Evolutionary conservation across 2,797 vertebrate genomes (phyloP).

Genomic region (Myripristis murdjan): DNA sequence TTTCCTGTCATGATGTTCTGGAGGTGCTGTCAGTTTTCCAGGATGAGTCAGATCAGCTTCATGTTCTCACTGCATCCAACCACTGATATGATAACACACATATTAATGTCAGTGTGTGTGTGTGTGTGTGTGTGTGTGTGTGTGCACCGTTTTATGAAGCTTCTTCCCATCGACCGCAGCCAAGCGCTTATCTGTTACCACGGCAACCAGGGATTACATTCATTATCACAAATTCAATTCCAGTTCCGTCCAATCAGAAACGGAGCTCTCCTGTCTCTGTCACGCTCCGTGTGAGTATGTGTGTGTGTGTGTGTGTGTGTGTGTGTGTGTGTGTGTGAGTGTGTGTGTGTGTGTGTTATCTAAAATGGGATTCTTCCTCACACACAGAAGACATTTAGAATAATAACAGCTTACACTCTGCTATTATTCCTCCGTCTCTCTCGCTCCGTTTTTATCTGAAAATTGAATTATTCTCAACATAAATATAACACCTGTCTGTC

Average conservation of each 20-base stretch:
- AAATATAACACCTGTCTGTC: neutral
- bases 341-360: slow-evolving; percentile 54
- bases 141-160: slow-evolving; percentile 17
- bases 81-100: neutral
- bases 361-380: slow-evolving; percentile 59
- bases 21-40: no score
- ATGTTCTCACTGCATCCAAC: no score
- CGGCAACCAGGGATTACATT: slow-evolving; percentile 54
- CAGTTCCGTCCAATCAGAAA: slow-evolving; percentile 13
- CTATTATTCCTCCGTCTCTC: slow-evolving; percentile 1
- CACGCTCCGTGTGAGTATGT: no score
- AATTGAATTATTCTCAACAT: no score
- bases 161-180: neutral
- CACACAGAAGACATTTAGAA: slow-evolving; percentile 38
- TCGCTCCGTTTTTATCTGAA: neutral
- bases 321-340: neutral
- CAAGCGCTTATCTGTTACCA: slow-evolving; percentile 25
- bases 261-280: neutral
- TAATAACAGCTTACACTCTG: slow-evolving; percentile 40
- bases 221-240: slow-evolving; percentile 75
- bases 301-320: no score
- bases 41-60: no score
- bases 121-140: no score
- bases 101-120: no score
- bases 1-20: no score